phyloP scores from a whole-genome alignment of 1,140 invertebrate species.

The Zaprionus gabonicus region DNA sequence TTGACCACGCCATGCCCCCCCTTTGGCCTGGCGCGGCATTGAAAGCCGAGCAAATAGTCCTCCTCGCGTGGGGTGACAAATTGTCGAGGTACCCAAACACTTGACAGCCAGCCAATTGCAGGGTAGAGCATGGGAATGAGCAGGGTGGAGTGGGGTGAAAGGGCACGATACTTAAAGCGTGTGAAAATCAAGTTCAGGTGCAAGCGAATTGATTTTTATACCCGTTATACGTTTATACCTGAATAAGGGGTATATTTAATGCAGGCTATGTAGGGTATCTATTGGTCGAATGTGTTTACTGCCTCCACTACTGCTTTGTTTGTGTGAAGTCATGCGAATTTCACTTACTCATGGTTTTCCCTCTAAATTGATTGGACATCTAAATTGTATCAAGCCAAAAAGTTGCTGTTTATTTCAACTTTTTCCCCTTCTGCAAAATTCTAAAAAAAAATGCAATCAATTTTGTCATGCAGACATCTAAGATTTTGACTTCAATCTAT shows the following conservation, averaged over 20 bases:
- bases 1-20: slow-evolving; percentile 23
- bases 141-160: background rate
- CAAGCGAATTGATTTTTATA: slow-evolving; percentile 45
- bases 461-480: background rate
- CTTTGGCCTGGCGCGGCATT: background rate
- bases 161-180: slow-evolving; percentile 1
- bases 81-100: slow-evolving; percentile 40
- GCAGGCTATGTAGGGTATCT: background rate
- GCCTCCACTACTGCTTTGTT: background rate
- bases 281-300: background rate
- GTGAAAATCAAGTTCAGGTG: slow-evolving; percentile 48
- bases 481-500: background rate
- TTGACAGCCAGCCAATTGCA: slow-evolving; percentile 57
- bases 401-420: background rate
- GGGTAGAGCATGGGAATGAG: background rate
- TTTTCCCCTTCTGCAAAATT: background rate
- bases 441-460: background rate
- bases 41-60: slow-evolving; percentile 23
- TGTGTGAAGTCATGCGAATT: slow-evolving; percentile 1
- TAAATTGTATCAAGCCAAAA: background rate
- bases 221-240: background rate
- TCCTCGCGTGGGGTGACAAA: slow-evolving; percentile 24
- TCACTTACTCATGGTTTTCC: background rate
- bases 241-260: background rate
- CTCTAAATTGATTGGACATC: slow-evolving; percentile 1